Conservation (phyloP, 2,888 invertebrate genomes). For the Apamea sordens region DNA sequence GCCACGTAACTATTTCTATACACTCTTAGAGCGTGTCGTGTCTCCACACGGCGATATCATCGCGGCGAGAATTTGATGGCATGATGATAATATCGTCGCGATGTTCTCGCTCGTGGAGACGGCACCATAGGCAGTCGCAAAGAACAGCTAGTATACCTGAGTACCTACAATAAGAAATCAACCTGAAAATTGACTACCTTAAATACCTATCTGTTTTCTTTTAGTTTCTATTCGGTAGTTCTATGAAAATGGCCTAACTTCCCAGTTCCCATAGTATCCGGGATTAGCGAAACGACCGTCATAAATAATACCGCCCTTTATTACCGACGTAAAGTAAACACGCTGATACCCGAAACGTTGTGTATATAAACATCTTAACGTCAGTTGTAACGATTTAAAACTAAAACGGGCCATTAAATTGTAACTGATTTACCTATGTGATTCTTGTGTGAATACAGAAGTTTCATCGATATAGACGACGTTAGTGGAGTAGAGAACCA, state of each 20-base stretch:
- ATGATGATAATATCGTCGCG: too few relatives aligned
- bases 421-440: background rate
- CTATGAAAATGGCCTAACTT: slow-evolving; percentile 8
- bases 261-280: background rate
- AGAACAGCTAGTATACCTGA: background rate
- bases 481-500: background rate
- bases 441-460: background rate
- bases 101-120: too few relatives aligned
- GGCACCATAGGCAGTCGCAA: background rate
- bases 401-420: slow-evolving; percentile 9
- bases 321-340: slow-evolving; percentile 49
- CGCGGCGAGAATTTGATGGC: too few relatives aligned
- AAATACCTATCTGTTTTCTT: background rate
- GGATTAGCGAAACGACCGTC: slow-evolving; percentile 26
- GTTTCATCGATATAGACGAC: background rate
- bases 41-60: too few relatives aligned
- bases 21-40: too few relatives aligned
- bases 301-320: slow-evolving; percentile 59
- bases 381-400: slow-evolving; percentile 23
- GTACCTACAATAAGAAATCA: background rate
- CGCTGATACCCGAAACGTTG: slow-evolving; percentile 18
- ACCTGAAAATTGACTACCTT: background rate
- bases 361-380: slow-evolving; percentile 25
- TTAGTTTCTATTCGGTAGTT: background rate
- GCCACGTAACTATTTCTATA: too few relatives aligned